Evolutionary conservation across 2,797 vertebrate species (phyloP), one percentile per base, ranked within the genome.

Genomic region (Acanthiza pusilla): DNA sequence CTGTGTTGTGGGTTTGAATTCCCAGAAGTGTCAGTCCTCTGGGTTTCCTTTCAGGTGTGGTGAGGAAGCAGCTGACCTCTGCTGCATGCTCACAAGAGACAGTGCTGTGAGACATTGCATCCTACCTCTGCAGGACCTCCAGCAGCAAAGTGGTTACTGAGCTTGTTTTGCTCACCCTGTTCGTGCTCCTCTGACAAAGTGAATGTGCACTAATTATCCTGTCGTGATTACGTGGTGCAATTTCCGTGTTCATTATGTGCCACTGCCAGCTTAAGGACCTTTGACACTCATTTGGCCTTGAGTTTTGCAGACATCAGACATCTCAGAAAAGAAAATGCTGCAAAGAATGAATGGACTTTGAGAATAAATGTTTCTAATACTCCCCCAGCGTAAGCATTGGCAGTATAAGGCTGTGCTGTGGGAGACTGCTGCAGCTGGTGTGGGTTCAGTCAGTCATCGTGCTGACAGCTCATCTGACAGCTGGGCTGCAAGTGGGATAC

Each of bases 161-260:
- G n/a, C 53, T 18, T 42, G 10, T 75, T 79, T 78, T 38, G 61
- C 10, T 79, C 5, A 5, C 42, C 17, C 27, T 66, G 34, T 85
- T 89, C 70, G 70, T 85, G 36, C 80, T 91, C 30, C n/a, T 73
- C 60, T 89, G 55, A n/a, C 74, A 43, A 57, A 87, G 16, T 54
- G 68, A 65, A 76, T 66, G 21, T 7, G 22, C 16, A 4, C 22
- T 63, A 58, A 83, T 93, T 77, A 67, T 53, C 43, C 17, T 53
- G 20, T 80, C 91, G 72, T 94, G 72, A 76, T 92, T 66, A 30
- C 12, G 7, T 9, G 18, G 53, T 73, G 53, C 68, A 63, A 15
- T 86, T 88, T 65, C 57, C 58, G 26, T 45, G 19, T 40, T 94
- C 3, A 15, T 60, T 74, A 30, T 50, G 16, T 79, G 50, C 47